Percentiles rank a stretch among this genome's conserved stretches.
phyloP scores from a whole-genome alignment of 2,888 invertebrate genomes.

The Drosophila ustulata region DNA sequence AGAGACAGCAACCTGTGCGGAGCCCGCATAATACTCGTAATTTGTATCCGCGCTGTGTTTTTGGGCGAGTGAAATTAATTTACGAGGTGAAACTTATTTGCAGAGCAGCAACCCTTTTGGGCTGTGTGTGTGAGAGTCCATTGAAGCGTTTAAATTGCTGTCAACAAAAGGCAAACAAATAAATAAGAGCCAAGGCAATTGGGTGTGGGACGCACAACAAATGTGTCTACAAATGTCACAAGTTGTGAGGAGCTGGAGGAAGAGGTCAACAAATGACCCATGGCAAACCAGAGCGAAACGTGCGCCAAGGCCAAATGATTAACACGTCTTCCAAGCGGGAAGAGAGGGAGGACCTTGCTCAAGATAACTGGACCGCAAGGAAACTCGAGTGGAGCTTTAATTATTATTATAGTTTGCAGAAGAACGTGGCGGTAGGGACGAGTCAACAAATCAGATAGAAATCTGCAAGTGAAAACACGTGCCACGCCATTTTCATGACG shows the following conservation, averaged over 20 bases:
- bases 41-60: slow-evolving; percentile 64
- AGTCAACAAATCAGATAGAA: slow-evolving; percentile 55
- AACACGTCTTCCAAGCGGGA: slow-evolving; percentile 57
- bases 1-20: neutral
- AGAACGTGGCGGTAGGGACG: neutral
- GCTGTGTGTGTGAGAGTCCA: slow-evolving; percentile 50
- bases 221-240: slow-evolving; percentile 63
- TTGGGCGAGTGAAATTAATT: slow-evolving; percentile 67
- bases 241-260: neutral
- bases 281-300: slow-evolving; percentile 62
- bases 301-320: slow-evolving; percentile 72
- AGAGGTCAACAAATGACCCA: slow-evolving; percentile 62
- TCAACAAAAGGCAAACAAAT: slow-evolving; percentile 81
- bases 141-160: slow-evolving; percentile 81
- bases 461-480: slow-evolving; percentile 52
- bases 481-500: slow-evolving; percentile 26
- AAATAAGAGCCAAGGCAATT: slow-evolving; percentile 68
- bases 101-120: slow-evolving; percentile 62
- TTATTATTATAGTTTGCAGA: slow-evolving; percentile 55
- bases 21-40: slow-evolving; percentile 33
- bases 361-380: slow-evolving; percentile 49
- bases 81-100: slow-evolving; percentile 80
- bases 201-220: slow-evolving; percentile 57
- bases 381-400: slow-evolving; percentile 47
- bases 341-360: slow-evolving; percentile 9